Percentiles rank a stretch among this genome's conserved stretches.
phyloP scores from a whole-genome alignment of 2,888 invertebrate genomes.

The Lissocephala sabroskyi region DNA sequence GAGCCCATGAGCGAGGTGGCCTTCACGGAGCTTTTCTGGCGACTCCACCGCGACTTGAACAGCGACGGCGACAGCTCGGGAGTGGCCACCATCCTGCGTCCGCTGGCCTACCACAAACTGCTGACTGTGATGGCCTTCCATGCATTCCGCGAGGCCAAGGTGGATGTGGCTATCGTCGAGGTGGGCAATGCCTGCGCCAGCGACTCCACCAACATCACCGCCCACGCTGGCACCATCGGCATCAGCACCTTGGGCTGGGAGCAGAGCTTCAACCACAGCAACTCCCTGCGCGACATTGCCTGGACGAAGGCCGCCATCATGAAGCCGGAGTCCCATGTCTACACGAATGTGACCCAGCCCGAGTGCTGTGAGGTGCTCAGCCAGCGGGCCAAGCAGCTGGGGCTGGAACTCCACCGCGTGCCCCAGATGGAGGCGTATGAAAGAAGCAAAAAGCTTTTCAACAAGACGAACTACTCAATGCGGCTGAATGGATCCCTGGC shows the following conservation, averaged over 20 bases:
- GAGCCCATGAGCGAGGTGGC: constrained; percentile 24
- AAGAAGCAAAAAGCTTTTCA: too few relatives aligned
- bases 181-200: constrained; percentile 38
- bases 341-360: constrained; percentile 39
- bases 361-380: constrained; percentile 44
- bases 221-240: constrained; percentile 42
- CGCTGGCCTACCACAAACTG: constrained; percentile 31
- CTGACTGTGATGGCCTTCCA: constrained; percentile 50
- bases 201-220: constrained; percentile 42
- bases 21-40: constrained; percentile 37
- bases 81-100: too few relatives aligned
- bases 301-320: constrained; percentile 54
- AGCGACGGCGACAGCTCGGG: too few relatives aligned
- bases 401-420: constrained; percentile 33
- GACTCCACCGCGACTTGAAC: constrained; percentile 8
- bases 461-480: constrained; percentile 27
- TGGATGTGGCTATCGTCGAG: constrained; percentile 49
- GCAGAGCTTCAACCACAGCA: constrained; percentile 34
- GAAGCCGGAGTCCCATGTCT: constrained; percentile 39
- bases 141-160: constrained; percentile 27
- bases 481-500: constrained; percentile 42
- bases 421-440: constrained; percentile 34
- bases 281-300: constrained; percentile 45
- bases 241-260: constrained; percentile 49
- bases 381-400: constrained; percentile 39